Evolutionary conservation across 53 echinoderm and acorn worm genomes (phyloP), one percentile per base, ranked within the genome.

Genomic region (Actinopyga echinites): DNA sequence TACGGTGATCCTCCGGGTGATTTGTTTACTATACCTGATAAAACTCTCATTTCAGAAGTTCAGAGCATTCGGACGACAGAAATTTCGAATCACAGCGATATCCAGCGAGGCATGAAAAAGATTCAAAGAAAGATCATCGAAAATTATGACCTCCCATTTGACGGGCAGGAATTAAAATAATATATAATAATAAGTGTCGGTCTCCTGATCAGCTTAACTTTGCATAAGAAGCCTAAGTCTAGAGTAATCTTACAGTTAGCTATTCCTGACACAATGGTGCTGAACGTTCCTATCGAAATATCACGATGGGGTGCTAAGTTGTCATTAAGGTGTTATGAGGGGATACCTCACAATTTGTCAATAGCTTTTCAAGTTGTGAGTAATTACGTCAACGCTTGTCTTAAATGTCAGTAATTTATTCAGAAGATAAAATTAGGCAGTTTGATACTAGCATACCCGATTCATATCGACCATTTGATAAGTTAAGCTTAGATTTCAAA

Each of bases 261-360:
- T n/a, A n/a, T n/a, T n/a, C n/a, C n/a, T n/a, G n/a, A n/a, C n/a
- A n/a, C n/a, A n/a, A n/a, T n/a, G n/a, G n/a, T n/a, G n/a, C n/a
- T n/a, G n/a, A n/a, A n/a, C n/a, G n/a, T n/a, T n/a, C 35, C 84
- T 89, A 0, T 77, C 84, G 15, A 84, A 84, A 78, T 63, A 78
- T 52, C 89, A 89, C 56, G 89, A 89, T 61, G 83, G 30, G 15
- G 11, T 84, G n/a, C 60, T 89, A 32, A 89, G 89, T 61, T 77
- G 65, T 28, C 89, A 89, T 61, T 79, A 89, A 65, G 84, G 89
- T 20, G 83, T 83, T 2, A 57, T 62, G 34, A 75, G 89, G 30
- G 84, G 84, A n/a, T 89, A 89, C 79, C 64, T 89, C 40, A 89
- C 89, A 2, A 89, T 89, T 13, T 36, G 89, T 40, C 75, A 75